These are phyloP conservation scores for Saguinus midas DNA, from an alignment of 2,113 vertebrate species.

Conservation along the genomic window DNA sequence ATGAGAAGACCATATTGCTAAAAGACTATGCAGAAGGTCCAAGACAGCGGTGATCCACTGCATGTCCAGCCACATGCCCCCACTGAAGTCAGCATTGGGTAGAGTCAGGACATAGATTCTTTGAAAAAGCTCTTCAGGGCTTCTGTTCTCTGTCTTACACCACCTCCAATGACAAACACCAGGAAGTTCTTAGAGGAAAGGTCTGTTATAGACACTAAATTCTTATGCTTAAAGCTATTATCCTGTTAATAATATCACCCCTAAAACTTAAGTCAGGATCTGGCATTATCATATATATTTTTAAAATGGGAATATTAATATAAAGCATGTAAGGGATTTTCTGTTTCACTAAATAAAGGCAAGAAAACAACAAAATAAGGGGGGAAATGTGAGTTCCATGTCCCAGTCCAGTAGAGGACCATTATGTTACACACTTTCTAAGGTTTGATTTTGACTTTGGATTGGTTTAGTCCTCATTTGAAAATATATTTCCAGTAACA, in stretches of 20 bases:
- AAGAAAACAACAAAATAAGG: neutral
- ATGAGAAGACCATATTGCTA: neutral
- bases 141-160: neutral
- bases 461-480: neutral
- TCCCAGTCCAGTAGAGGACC: neutral
- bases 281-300: neutral
- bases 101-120: neutral
- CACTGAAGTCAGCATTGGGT: neutral
- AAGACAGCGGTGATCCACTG: neutral
- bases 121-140: neutral
- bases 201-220: conserved; percentile 16
- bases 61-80: accelerated
- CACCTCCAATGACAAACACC: neutral
- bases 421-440: neutral
- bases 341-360: neutral
- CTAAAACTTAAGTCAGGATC: neutral
- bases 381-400: neutral
- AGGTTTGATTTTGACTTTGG: neutral
- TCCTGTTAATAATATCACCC: neutral
- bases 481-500: conserved; percentile 15
- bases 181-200: neutral
- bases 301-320: neutral
- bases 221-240: neutral
- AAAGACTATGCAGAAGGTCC: neutral
- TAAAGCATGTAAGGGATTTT: neutral